Evolutionary conservation across 2,797 vertebrate genomes (phyloP).

Genomic region (Petrocephalus sullivani): DNA sequence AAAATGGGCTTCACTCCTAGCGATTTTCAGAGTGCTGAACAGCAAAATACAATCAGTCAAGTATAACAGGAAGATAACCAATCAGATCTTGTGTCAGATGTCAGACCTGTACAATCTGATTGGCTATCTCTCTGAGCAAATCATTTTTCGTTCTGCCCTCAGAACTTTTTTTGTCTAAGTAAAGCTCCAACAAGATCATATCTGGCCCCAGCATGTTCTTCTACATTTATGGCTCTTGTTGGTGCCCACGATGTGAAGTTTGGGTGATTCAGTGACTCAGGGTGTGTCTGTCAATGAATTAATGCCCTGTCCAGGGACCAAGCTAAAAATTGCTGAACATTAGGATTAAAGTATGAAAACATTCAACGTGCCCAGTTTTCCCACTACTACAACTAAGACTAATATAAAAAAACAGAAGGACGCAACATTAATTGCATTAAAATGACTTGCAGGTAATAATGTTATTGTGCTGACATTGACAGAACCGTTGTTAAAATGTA

Average conservation of each 20-base stretch:
- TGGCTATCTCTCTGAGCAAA: too few relatives aligned
- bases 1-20: too few relatives aligned
- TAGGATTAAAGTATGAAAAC: not conserved
- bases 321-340: not conserved
- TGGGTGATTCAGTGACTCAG: not conserved
- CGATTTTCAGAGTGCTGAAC: too few relatives aligned
- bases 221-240: not conserved
- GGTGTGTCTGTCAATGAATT: not conserved
- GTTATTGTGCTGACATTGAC: not conserved
- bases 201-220: not conserved
- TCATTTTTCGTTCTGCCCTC: too few relatives aligned
- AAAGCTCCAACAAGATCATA: not conserved
- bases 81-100: too few relatives aligned
- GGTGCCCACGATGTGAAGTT: not conserved
- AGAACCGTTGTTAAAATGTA: not conserved
- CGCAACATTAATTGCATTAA: not conserved
- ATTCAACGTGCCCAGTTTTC: not conserved
- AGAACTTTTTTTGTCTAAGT: too few relatives aligned
- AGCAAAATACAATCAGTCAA: too few relatives aligned
- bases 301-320: not conserved
- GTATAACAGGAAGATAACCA: too few relatives aligned
- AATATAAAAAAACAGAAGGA: not conserved
- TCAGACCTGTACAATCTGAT: too few relatives aligned
- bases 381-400: not conserved
- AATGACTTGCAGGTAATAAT: not conserved